phyloP scores from a whole-genome alignment of 2,888 invertebrate species.

The Entomobrya proxima region DNA sequence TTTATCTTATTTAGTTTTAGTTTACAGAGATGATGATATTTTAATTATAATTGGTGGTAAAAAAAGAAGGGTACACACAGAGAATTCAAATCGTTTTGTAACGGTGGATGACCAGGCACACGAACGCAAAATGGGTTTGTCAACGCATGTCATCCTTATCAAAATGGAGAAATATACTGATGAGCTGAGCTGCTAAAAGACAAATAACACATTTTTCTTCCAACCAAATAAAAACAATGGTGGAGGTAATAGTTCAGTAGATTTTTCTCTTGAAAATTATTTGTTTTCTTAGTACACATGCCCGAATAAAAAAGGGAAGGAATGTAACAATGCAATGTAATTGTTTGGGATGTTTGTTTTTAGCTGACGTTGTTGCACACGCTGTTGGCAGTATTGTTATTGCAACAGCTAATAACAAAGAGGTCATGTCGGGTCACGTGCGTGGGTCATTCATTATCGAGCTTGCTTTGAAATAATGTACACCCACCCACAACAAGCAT shows the following conservation, averaged over 20 bases:
- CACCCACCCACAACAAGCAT: slow-evolving; percentile 40
- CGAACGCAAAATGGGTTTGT: slow-evolving; percentile 28
- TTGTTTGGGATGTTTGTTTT: background rate
- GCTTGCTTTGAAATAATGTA: slow-evolving; percentile 12
- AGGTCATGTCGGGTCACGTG: slow-evolving; percentile 56
- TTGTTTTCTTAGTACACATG: background rate
- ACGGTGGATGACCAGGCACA: background rate
- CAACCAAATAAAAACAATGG: background rate
- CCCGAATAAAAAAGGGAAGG: background rate
- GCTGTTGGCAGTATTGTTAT: too few relatives aligned
- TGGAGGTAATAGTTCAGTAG: too few relatives aligned
- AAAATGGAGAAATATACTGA: background rate
- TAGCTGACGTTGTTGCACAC: too few relatives aligned
- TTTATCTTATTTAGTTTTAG: background rate
- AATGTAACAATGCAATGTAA: background rate
- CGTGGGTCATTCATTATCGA: slow-evolving; percentile 50
- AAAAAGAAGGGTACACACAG: background rate
- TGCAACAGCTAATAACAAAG: slow-evolving; percentile 12
- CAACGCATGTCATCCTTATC: slow-evolving; percentile 28
- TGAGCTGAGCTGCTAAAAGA: too few relatives aligned
- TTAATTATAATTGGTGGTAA: slow-evolving; percentile 15
- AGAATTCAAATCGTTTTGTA: slow-evolving; percentile 30
- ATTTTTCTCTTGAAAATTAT: too few relatives aligned
- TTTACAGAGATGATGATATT: background rate
- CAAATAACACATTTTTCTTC: background rate